phyloP scores from a whole-genome alignment of 2,113 vertebrate genomes.

The Rallus limicola region DNA sequence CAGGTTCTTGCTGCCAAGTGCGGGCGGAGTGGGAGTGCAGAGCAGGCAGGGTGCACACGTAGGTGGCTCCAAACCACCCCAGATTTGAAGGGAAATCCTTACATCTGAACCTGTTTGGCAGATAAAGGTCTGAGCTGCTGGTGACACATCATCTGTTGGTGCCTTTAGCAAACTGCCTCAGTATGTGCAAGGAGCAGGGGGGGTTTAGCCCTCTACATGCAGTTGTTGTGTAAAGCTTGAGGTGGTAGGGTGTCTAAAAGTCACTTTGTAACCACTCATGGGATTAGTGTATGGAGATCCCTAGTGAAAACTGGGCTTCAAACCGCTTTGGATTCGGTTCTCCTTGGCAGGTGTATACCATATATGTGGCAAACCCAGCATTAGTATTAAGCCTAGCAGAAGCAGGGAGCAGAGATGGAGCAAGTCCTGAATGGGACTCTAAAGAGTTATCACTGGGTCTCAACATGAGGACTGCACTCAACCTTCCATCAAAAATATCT shows the following conservation, averaged over 20 bases:
- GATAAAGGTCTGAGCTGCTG: neutral
- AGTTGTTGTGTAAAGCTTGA: neutral
- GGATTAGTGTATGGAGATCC: neutral
- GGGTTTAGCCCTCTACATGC: neutral
- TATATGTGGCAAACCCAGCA: neutral
- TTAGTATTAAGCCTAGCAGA: neutral
- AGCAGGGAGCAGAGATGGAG: neutral
- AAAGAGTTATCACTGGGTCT: neutral
- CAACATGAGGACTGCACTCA: neutral
- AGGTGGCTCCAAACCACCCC: neutral
- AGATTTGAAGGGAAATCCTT: neutral
- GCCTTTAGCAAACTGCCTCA: neutral
- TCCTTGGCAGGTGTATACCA: neutral
- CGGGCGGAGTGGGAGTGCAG: rapidly evolving
- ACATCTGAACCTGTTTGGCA: neutral
- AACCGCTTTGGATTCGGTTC: neutral
- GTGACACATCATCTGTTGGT: rapidly evolving
- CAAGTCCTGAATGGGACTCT: neutral
- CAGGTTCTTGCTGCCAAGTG: neutral
- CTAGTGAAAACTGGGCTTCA: neutral
- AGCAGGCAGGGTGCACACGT: rapidly evolving
- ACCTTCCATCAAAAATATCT: neutral
- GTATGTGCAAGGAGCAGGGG: neutral
- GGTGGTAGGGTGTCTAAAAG: rapidly evolving
- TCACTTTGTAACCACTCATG: rapidly evolving